phyloP scores from a whole-genome alignment of 2,888 invertebrate genomes.

The Conus canariensis region DNA sequence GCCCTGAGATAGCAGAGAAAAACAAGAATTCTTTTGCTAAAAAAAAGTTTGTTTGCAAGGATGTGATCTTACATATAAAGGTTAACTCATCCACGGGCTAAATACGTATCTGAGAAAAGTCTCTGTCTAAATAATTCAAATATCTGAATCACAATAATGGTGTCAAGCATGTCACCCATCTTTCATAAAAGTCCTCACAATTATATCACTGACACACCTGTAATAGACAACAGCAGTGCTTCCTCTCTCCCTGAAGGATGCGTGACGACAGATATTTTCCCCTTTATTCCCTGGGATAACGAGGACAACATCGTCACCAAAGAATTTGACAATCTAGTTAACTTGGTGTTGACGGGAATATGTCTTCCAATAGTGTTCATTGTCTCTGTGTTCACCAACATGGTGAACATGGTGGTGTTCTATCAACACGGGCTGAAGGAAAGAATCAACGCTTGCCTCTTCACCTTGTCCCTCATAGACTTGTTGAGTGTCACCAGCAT shows the following conservation, averaged over 20 bases:
- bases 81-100: too few relatives aligned
- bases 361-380: not conserved
- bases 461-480: constrained; percentile 1
- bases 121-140: too few relatives aligned
- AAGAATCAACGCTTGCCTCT: constrained; percentile 23
- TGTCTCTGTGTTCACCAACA: not conserved
- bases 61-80: too few relatives aligned
- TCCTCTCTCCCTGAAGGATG: not conserved
- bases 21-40: too few relatives aligned
- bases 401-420: constrained; percentile 20
- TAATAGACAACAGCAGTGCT: not conserved
- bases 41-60: too few relatives aligned
- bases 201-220: not conserved
- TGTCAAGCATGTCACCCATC: too few relatives aligned
- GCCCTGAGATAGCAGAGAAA: too few relatives aligned
- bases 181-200: too few relatives aligned
- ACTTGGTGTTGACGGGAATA: not conserved
- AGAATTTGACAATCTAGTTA: not conserved
- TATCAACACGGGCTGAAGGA: constrained; percentile 3
- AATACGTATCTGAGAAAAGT: too few relatives aligned
- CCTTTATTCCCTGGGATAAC: constrained; percentile 2
- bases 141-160: too few relatives aligned
- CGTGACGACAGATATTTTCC: not conserved
- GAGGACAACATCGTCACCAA: not conserved
- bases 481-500: not conserved